Evolutionary conservation across 2,113 vertebrate species (phyloP).

Genomic region (Tauraco erythrolophus): DNA sequence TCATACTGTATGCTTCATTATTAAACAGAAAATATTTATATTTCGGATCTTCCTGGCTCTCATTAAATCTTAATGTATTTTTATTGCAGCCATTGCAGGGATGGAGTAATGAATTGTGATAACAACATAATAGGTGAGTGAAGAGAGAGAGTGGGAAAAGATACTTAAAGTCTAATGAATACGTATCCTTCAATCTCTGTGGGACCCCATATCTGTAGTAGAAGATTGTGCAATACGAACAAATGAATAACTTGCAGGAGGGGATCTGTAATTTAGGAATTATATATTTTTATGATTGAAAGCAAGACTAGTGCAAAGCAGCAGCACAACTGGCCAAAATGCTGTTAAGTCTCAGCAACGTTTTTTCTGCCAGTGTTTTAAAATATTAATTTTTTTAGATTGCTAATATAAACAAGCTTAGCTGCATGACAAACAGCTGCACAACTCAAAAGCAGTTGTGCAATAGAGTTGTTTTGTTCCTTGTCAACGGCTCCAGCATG

Average conservation of each 20-base stretch:
- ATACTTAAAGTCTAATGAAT: not conserved
- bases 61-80: not conserved
- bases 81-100: slow-evolving; percentile 85
- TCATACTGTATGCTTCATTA: not conserved
- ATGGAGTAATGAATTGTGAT: slow-evolving; percentile 88
- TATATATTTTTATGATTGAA: not conserved
- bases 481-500: not conserved
- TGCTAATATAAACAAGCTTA: not conserved
- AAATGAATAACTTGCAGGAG: not conserved
- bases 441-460: not conserved
- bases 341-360: not conserved
- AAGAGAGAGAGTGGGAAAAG: not conserved
- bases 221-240: not conserved
- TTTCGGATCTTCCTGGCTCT: not conserved
- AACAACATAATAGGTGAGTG: slow-evolving; percentile 58
- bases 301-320: not conserved
- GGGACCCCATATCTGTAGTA: not conserved
- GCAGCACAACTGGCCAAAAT: not conserved
- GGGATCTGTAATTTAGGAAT: not conserved
- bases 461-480: not conserved
- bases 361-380: not conserved
- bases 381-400: not conserved
- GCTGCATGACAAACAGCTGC: not conserved
- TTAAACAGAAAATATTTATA: not conserved
- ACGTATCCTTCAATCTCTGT: not conserved